These are phyloP conservation scores for Nesogale talazaci DNA, from an alignment of 2,113 vertebrate species.

Conservation along the genomic window DNA sequence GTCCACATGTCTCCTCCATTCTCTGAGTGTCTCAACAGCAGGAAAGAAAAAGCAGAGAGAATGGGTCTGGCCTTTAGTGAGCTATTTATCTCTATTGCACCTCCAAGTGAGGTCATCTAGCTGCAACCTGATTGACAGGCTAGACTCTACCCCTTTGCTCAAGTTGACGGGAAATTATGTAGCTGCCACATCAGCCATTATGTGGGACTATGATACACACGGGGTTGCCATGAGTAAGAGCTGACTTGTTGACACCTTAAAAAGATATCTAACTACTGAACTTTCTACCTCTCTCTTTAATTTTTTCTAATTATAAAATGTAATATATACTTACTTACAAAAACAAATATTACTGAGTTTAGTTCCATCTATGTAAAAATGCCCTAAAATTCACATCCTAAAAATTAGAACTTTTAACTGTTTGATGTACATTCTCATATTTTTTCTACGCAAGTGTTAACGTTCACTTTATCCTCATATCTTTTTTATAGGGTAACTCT, in stretches of 20 bases:
- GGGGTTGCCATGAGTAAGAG: background rate
- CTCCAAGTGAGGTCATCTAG: too few relatives aligned
- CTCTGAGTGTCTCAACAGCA: too few relatives aligned
- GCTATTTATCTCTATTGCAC: too few relatives aligned
- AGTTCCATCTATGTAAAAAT: too few relatives aligned
- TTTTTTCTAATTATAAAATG: slow-evolving; percentile 44
- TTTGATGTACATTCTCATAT: background rate
- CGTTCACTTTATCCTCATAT: background rate
- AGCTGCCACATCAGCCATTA: background rate
- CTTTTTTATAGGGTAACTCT: background rate
- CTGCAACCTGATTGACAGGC: too few relatives aligned
- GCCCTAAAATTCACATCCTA: too few relatives aligned
- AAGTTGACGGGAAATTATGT: too few relatives aligned
- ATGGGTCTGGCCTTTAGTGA: too few relatives aligned
- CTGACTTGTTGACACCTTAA: background rate
- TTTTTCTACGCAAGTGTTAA: slow-evolving; percentile 4
- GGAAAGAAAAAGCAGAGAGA: too few relatives aligned
- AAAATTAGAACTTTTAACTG: too few relatives aligned
- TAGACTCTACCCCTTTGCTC: too few relatives aligned
- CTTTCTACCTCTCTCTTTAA: background rate
- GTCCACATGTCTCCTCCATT: too few relatives aligned
- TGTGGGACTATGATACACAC: background rate
- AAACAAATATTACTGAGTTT: background rate
- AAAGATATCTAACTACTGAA: background rate
- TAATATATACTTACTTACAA: slow-evolving; percentile 27